These are phyloP conservation scores for Perodicticus potto DNA, from an alignment of 2,797 vertebrate genomes.

Conservation along the genomic window DNA sequence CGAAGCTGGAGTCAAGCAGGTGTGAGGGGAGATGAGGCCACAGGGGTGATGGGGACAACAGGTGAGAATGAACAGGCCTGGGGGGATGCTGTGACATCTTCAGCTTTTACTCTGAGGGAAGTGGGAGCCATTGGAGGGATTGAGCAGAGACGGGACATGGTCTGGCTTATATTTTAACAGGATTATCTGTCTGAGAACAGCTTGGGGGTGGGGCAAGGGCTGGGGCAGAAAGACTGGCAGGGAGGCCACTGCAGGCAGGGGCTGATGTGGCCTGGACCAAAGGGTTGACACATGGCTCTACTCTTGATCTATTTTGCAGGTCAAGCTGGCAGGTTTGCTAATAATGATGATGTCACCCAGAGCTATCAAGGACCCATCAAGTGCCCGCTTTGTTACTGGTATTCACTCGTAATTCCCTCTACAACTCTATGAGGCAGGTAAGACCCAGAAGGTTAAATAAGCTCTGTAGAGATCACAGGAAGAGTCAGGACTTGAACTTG, in stretches of 20 bases:
- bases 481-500: background rate
- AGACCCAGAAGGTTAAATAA: background rate
- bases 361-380: background rate
- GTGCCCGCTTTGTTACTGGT: background rate
- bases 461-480: background rate
- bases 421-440: background rate
- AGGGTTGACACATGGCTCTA: background rate
- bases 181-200: background rate
- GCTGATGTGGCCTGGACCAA: background rate
- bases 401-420: background rate
- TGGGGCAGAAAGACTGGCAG: background rate
- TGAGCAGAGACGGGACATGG: too few relatives aligned
- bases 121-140: background rate
- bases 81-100: background rate
- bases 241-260: background rate
- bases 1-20: background rate
- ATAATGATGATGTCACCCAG: background rate
- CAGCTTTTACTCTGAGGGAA: background rate
- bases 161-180: background rate
- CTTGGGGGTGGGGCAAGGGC: background rate
- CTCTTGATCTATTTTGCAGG: background rate
- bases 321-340: background rate
- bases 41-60: background rate
- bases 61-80: background rate
- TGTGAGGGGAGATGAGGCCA: background rate